Evolutionary conservation across 2,113 vertebrate genomes (phyloP), one percentile per base, ranked within the genome.

Genomic region (Protomyctophum bolini): DNA sequence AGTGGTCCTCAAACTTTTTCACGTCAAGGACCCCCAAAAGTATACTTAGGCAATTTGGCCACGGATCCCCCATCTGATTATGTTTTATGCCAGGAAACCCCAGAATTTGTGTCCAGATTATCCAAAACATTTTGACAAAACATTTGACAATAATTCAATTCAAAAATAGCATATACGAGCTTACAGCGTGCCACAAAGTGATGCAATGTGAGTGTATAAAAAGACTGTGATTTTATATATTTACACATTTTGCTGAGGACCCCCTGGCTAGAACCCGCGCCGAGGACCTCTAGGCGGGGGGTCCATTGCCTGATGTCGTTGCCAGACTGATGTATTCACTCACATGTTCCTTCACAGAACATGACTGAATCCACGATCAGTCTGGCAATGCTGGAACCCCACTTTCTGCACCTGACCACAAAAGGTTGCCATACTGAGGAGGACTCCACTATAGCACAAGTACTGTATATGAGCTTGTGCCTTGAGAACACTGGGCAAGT

Each of bases 381-480:
- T 21, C 21, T 21, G 21, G 21, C 21, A 21, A 21, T 21, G 21
- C 21, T 58, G 56, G 9, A 28, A 57, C 6, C 56, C 4, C 21
- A 21, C 21, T 21, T 48, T 49, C 3, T n/a, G 51, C 51, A 41
- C n/a, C 12, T 12, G 51, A 54, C 51, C 51, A 10, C 51, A 12
- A 52, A 68, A 52, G 52, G 47, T 67, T 78, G 66, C 50, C 59
- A 70, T 58, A 60, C 2, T 69, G 76, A 63, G 72, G 72, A 58
- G 79, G 72, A 41, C 33, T 41, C 33, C 62, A 45, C 58, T 12
- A 2, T 21, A 79, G 69, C 68, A 41, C 54, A 60, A 82, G 29
- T 21, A 21, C 21, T 21, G 21, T 46, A 64, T 10, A n/a, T 68
- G 62, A 68, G 68, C 73, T 65, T 52, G 51, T 14, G 15, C 21